These are phyloP conservation scores for Ochotona curzoniae DNA, from an alignment of 2,113 vertebrate species.

Conservation along the genomic window DNA sequence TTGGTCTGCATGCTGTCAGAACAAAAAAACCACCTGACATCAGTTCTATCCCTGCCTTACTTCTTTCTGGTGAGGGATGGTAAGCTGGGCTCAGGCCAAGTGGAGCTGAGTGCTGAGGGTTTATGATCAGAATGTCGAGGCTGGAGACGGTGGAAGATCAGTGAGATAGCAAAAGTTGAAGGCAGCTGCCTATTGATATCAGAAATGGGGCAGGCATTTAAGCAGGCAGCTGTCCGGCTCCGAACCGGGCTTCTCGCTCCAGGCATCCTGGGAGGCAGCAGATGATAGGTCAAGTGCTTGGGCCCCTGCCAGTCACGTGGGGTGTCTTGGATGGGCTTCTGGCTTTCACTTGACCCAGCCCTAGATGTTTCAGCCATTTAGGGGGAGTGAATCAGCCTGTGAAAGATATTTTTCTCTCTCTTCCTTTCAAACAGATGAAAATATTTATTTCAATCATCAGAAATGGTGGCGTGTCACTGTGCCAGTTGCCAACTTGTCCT, in stretches of 20 bases:
- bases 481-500: background rate
- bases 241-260: no score
- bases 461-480: background rate
- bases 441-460: no score
- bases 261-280: no score
- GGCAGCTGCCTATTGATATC: background rate
- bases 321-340: no score
- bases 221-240: no score
- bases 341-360: no score
- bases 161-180: background rate
- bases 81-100: background rate
- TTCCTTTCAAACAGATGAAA: no score
- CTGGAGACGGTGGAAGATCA: background rate
- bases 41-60: background rate
- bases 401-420: no score
- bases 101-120: slow-evolving; percentile 1
- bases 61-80: background rate
- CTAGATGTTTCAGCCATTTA: no score
- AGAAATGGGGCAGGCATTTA: background rate
- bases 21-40: background rate
- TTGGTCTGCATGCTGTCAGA: background rate
- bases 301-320: no score
- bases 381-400: no score
- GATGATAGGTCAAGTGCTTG: no score
- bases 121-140: background rate